These are phyloP conservation scores for Phalacrocorax pelagicus DNA, from an alignment of 2,113 vertebrate genomes.

Conservation along the genomic window DNA sequence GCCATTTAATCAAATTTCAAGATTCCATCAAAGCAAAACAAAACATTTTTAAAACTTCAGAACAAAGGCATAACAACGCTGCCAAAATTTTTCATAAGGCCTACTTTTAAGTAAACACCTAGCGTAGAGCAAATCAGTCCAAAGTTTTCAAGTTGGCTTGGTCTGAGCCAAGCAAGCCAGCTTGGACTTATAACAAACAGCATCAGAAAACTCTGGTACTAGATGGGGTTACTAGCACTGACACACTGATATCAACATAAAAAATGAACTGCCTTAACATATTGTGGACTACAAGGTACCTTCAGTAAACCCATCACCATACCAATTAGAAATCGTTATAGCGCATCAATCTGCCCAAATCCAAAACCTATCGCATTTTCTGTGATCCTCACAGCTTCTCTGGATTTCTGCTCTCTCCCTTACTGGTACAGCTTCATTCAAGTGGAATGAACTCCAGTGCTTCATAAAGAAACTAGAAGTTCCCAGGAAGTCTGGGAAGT, in stretches of 20 bases:
- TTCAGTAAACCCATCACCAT: not conserved
- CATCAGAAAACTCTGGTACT: not conserved
- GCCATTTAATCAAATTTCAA: conserved; percentile 10
- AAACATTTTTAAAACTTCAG: conserved; percentile 5
- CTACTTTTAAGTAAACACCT: conserved; percentile 6
- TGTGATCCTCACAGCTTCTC: not conserved
- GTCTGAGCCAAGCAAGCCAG: not conserved
- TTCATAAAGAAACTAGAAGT: not conserved
- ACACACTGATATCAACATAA: not conserved
- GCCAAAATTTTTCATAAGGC: not conserved
- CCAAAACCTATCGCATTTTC: not conserved
- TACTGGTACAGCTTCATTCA: not conserved
- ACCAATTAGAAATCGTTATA: not conserved
- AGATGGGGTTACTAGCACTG: not conserved
- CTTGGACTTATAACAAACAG: not conserved
- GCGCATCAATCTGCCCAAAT: not conserved
- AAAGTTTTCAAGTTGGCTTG: not conserved
- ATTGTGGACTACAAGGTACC: not conserved
- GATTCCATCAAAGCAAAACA: conserved; percentile 10
- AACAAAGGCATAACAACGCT: not conserved
- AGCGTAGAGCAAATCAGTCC: not conserved
- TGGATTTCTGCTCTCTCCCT: not conserved
- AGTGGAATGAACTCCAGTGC: not conserved
- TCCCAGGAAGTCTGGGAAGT: not conserved
- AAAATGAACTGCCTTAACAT: not conserved